phyloP scores from a whole-genome alignment of 2,888 invertebrate species.

The Tolmerus cingulatus region DNA sequence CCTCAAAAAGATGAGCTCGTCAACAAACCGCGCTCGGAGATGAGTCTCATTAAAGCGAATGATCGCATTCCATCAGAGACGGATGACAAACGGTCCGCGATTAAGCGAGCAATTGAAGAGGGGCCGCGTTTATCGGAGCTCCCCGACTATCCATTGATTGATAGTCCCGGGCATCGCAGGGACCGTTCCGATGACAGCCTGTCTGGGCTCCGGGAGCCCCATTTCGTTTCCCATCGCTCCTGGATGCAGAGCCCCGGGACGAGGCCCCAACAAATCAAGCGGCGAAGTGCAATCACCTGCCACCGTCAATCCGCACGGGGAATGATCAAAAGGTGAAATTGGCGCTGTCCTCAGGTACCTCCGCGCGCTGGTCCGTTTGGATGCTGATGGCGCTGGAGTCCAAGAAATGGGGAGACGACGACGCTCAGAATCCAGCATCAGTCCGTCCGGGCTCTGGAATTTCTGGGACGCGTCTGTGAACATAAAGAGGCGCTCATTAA shows the following conservation, averaged over 20 bases:
- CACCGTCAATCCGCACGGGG: neutral
- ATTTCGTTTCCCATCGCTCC: neutral
- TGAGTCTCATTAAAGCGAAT: conserved; percentile 18
- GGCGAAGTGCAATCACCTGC: conserved; percentile 18
- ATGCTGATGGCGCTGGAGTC: neutral
- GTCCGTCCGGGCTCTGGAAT: neutral
- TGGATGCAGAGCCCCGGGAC: neutral
- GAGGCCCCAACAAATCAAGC: neutral
- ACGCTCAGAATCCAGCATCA: neutral
- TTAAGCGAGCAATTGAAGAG: neutral
- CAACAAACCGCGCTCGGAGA: neutral
- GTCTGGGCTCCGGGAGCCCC: neutral
- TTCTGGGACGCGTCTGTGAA: neutral
- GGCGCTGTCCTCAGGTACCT: neutral
- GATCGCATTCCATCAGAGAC: conserved; percentile 18
- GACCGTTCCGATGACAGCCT: neutral
- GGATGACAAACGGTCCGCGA: neutral
- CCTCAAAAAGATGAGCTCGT: neutral
- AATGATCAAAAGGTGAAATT: conserved; percentile 17
- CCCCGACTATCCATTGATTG: neutral
- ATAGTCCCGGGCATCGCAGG: neutral
- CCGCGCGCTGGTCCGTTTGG: neutral
- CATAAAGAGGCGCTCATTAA: conserved; percentile 7
- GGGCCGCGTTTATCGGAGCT: neutral
- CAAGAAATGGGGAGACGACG: too few relatives aligned